Base-by-base conservation (phyloP, 1,140 invertebrate species). In the Heliconius hermathena region DNA sequence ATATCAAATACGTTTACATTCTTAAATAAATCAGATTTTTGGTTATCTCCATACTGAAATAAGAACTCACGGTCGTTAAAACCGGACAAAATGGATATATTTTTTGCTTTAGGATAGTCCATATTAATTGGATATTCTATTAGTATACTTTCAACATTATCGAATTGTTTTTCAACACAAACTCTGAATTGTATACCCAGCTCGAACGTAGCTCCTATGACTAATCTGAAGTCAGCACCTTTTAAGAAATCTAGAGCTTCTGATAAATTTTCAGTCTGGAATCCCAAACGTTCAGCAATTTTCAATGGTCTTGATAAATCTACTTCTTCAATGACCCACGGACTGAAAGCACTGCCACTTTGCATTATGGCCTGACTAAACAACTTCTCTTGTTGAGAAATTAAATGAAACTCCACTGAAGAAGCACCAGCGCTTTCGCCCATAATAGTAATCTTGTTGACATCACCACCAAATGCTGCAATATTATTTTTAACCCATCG, bases 401-500 rank as follows among this genome's bases (percentile, higher is more conserved):
- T 57, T 13, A 90, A 74, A 13, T 90, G 86, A 16, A 85, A 82
- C 77, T 91, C 86, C 0, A 90, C 85, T 8, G 91, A 90, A 38
- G 71, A 81, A 3, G 95, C 96, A 2, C 96, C 97, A 18, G 96
- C 95, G 49, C 96, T 97, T 83, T 97, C 96, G 3, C 97, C 97
- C 83, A 96, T 95, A 8, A 97, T 89, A 5, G 96, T 96, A 46
- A 97, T 95, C 83, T 95, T 95, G 4, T 95, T 87, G 0, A 95
- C 91, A 89, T 98, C 95, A 38, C 97, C 97, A 18, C 97, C 97
- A 84, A 98, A 97, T 73, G 95, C 95, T 79, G 90, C 93, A 84
- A 96, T 96, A 87, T 97, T 96, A 76, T 96, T 92, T 78, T 95
- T 93, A 1, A 97, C 91, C 96, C 96, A 97, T 80, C 95, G 89